Base-by-base conservation (phyloP, 2,113 vertebrate species). In the Struthidea cinerea region DNA sequence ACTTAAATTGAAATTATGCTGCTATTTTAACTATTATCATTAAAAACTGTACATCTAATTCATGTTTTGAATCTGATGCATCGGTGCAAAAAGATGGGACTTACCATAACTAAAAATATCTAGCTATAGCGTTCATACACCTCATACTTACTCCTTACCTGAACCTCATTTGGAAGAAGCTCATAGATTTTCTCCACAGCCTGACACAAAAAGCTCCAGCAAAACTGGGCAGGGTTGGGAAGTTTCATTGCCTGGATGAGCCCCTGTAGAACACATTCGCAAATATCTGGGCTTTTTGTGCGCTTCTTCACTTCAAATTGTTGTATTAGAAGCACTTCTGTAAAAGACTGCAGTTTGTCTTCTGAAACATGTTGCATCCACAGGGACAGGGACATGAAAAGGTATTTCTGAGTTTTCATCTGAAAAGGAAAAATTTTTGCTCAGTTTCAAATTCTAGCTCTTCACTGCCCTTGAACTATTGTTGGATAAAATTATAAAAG, bases 301-400 rank as follows among this genome's bases (percentile, higher is more conserved):
- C 37, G 67, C 5, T 92, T 93, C 35, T 96, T 93, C 6, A 89
- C 71, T 84, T 98, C 96, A 94, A 99, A 99, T 63, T 98, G 98
- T 89, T 98, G 97, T 85, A 98, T 84, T 53, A 99, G 97, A 82
- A 99, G 94, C 37, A 96, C 98, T 95, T 99, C 98, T 57, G 98
- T 91, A 55, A 98, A 99, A 37, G 97, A 96, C 94, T 98, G 98
- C 13, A 99, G 97, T 90, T 99, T 99, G 93, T 99, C 99, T 53
- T 99, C 99, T 3, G 99, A 96, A 24, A 99, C 97, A 3, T 99
- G 98, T 90, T 99, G 99, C 98, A 99, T 98, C 99, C 99, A 99
- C 23, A 94, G 52, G 30, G 98, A 95, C 28, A 98, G 65, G 16
- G 97, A 98, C 7, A 82, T 91, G 27, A 98, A 98, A 81, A 99